Base-by-base conservation (phyloP, 2,797 vertebrate species). In the Chromobotia macracanthus region DNA sequence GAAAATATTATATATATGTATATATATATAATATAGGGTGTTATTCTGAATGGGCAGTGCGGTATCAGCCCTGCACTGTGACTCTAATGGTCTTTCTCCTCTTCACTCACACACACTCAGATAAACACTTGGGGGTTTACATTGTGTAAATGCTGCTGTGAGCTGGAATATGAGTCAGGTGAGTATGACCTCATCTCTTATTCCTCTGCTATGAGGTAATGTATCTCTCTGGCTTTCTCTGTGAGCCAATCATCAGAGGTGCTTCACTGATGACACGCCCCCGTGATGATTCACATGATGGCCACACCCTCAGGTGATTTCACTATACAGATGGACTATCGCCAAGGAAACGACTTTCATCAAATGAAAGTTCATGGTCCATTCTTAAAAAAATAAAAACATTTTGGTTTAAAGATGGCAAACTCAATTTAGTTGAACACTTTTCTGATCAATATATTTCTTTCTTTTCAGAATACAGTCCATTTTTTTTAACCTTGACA, bases 121-220 rank as follows among this genome's bases (percentile, higher is more conserved):
- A 80, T 64, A 80, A 70, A 84, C 72, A 82, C 71, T 65, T 46
- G 38, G 71, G 50, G 69, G 53, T 53, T 73, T 86, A 83, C 82
- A 79, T 84, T 85, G 87, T 85, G 86, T 88, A 89, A 90, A 88
- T 86, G 89, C 84, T 88, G 81, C 65, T 88, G 87, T 92, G 91
- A 90, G 85, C 85, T 89, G 92, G 92, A 92, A 89, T 88, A 90
- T 91, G 93, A 93, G 91, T 93, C 93, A 93, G 93, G 89, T 91
- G 81, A 86, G 64, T 83, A 93, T 94, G 93, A 94, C 92, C 91
- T 94, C 93, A 94, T 93, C 84, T 84, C 90, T 94, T 92, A 76
- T 92, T 92, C 66, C 91, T 88, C 80, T 84, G 88, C 86, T 87
- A 92, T 94, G 92, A 92, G 92, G 91, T 94, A 93, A 94, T 89